Conservation (phyloP, 2,888 invertebrate species). For the Cepaea hortensis region DNA sequence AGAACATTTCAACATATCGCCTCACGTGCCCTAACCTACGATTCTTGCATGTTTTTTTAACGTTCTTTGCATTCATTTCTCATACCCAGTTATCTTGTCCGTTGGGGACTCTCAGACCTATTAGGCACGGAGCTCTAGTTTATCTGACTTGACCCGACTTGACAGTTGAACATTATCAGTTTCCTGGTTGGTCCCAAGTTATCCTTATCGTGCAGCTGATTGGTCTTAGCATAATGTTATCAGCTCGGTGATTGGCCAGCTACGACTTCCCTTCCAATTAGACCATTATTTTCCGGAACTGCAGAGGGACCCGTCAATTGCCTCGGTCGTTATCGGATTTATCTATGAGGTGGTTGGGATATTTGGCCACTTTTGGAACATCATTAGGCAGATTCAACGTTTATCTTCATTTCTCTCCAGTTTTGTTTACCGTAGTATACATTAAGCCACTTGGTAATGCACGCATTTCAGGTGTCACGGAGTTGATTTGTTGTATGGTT, state of each 20-base stretch:
- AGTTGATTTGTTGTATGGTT: too few species aligned
- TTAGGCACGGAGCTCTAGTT: background rate
- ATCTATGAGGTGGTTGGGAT: background rate
- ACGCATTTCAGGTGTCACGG: too few species aligned
- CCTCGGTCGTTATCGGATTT: constrained; percentile 5
- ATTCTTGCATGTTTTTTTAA: background rate
- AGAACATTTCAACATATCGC: too few species aligned
- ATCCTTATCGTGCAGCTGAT: constrained; percentile 17
- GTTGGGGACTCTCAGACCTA: background rate
- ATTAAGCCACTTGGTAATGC: too few species aligned
- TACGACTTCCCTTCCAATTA: constrained; percentile 35
- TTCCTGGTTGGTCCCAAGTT: background rate
- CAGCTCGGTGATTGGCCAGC: constrained; percentile 37
- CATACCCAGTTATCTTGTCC: background rate
- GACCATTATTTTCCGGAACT: constrained; percentile 9
- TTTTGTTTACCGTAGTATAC: too few species aligned
- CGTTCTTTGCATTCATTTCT: background rate
- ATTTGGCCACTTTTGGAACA: background rate
- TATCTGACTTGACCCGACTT: background rate
- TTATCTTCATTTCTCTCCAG: background rate
- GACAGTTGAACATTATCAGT: constrained; percentile 29
- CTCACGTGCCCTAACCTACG: background rate
- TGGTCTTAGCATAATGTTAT: constrained; percentile 33
- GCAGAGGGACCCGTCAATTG: background rate
- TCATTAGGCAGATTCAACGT: background rate